Conservation (phyloP, 2,797 vertebrate species). For the Sciurus vulgaris region DNA sequence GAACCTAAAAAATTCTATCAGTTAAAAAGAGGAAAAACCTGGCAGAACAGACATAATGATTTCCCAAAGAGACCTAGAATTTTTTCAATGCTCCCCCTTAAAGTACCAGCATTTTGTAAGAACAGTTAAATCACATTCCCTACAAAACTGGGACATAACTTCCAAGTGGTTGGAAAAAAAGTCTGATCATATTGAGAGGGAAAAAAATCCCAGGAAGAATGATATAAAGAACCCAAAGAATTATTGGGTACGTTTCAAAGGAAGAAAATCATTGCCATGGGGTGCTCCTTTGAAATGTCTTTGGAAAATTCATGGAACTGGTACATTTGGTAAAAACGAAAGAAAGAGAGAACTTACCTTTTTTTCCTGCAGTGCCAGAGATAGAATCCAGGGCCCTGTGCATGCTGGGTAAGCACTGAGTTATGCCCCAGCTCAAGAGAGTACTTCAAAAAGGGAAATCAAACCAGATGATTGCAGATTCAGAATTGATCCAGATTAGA, state of each 20-base stretch:
- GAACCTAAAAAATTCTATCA: not conserved
- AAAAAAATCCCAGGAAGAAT: not conserved
- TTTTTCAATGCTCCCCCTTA: not conserved
- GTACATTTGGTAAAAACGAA: not conserved
- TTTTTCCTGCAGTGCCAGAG: too few species aligned
- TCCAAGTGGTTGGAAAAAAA: constrained; percentile 25
- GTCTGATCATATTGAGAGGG: not conserved
- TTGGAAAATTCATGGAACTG: not conserved
- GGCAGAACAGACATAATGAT: constrained; percentile 5
- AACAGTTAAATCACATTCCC: not conserved
- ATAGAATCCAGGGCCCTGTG: too few species aligned
- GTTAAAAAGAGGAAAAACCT: not conserved
- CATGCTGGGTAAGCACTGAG: too few species aligned
- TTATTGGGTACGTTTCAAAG: not conserved
- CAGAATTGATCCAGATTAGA: not conserved
- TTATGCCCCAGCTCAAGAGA: not conserved
- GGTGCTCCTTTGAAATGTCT: not conserved
- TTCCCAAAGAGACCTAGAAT: constrained; percentile 2
- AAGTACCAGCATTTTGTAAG: not conserved
- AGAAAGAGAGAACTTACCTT: not conserved
- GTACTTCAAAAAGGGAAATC: not conserved
- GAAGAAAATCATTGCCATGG: not conserved
- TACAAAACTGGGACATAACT: not conserved
- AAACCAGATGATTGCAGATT: not conserved
- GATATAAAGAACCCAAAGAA: not conserved